These are phyloP conservation scores for Mustelus asterias DNA, from an alignment of 2,113 vertebrate species.

Conservation along the genomic window DNA sequence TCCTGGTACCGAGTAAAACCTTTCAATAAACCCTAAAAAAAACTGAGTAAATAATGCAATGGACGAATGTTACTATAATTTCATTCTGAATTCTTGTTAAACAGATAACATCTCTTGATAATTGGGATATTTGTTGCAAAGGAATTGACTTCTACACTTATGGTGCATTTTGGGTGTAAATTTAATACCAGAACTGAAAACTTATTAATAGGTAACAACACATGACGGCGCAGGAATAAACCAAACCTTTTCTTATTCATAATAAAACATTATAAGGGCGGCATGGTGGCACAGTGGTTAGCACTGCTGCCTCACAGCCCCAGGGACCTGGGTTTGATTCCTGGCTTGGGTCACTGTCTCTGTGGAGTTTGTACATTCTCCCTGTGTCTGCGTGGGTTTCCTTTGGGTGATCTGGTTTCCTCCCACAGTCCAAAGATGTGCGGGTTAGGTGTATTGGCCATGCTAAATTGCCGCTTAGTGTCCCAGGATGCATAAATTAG, in stretches of 20 bases:
- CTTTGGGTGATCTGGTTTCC: too few relatives aligned
- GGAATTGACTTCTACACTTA: neutral
- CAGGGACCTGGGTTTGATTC: too few relatives aligned
- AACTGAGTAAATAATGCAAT: neutral
- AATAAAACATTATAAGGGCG: neutral
- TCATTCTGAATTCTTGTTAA: neutral
- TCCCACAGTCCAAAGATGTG: too few relatives aligned
- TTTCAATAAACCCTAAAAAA: neutral
- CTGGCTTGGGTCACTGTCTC: too few relatives aligned
- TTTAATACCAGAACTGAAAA: neutral
- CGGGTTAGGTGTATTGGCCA: too few relatives aligned
- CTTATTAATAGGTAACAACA: neutral
- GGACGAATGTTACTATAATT: neutral
- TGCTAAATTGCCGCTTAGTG: too few relatives aligned
- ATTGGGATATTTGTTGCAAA: neutral
- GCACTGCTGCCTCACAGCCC: too few relatives aligned
- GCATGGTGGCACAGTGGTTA: too few relatives aligned
- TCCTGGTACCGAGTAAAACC: neutral
- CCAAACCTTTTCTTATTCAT: neutral
- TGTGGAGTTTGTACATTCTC: too few relatives aligned
- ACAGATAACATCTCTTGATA: neutral
- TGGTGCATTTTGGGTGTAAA: neutral
- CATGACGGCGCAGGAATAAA: conserved; percentile 2
- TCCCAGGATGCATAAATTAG: too few relatives aligned
- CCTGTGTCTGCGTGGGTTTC: too few relatives aligned